Conservation (phyloP, 2,113 vertebrate genomes). For the Leptobrachium leishanense region DNA sequence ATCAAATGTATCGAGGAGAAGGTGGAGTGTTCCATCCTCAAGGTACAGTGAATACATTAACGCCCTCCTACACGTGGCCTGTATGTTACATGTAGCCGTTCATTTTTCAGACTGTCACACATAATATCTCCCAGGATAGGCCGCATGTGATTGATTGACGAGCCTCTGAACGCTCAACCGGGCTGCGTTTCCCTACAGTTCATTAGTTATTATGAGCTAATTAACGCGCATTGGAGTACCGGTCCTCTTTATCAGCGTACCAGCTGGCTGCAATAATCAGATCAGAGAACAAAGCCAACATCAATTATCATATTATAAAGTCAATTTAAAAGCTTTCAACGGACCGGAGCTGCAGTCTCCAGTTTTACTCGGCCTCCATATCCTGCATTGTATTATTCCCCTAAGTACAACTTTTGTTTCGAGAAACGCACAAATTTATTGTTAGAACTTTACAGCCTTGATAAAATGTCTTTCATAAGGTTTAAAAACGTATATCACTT, state of each 20-base stretch:
- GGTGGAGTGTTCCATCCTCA: neutral
- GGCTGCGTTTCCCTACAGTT: conserved; percentile 17
- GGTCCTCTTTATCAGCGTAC: neutral
- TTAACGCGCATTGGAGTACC: conserved; percentile 1
- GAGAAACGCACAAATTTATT: too few relatives aligned
- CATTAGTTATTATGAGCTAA: conserved; percentile 21
- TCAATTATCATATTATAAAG: neutral
- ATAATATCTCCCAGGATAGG: conserved; percentile 3
- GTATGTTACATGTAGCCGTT: conserved; percentile 8
- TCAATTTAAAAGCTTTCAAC: neutral
- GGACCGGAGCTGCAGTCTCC: neutral
- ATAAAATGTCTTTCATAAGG: too few relatives aligned
- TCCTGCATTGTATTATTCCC: too few relatives aligned
- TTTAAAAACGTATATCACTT: too few relatives aligned
- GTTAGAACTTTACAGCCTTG: too few relatives aligned
- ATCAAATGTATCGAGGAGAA: too few relatives aligned
- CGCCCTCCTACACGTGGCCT: conserved; percentile 11
- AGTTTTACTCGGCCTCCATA: too few relatives aligned
- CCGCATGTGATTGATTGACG: neutral
- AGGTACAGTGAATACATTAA: neutral
- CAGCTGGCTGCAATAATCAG: neutral
- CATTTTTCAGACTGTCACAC: conserved; percentile 1
- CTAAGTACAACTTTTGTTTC: too few relatives aligned
- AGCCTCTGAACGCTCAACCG: conserved; percentile 5
- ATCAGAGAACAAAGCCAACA: conserved; percentile 8